These are phyloP conservation scores for Tanytarsus gracilentus DNA, from an alignment of 2,888 invertebrate genomes.

Conservation along the genomic window DNA sequence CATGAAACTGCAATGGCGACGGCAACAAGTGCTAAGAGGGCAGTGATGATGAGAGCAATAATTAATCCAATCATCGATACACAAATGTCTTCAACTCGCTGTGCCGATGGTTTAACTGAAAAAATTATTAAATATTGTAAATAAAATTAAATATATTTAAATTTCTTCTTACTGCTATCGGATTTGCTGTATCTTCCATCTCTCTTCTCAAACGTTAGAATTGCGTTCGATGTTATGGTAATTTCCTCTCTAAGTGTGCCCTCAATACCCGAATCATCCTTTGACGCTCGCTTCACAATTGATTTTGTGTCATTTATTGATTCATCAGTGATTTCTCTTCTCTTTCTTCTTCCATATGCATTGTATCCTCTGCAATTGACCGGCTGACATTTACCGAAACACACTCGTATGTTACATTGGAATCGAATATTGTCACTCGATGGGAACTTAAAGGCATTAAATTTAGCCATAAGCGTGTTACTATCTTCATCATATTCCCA, in stretches of 20 bases:
- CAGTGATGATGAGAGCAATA: conserved; percentile 84
- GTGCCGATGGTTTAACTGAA: conserved; percentile 43
- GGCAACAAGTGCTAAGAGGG: conserved; percentile 81
- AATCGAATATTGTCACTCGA: conserved; percentile 88
- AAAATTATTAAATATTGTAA: background rate
- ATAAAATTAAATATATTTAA: no score
- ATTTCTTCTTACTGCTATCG: conserved; percentile 55
- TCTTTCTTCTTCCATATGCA: conserved; percentile 75
- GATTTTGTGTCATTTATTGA: conserved; percentile 35
- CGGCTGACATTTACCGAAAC: conserved; percentile 91
- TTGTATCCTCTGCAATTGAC: conserved; percentile 88
- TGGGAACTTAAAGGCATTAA: conserved; percentile 92
- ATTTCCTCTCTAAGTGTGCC: conserved; percentile 88
- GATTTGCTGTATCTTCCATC: conserved; percentile 71
- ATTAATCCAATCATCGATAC: conserved; percentile 89
- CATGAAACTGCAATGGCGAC: conserved; percentile 91
- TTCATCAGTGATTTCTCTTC: conserved; percentile 48
- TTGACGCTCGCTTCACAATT: conserved; percentile 47
- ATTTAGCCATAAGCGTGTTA: conserved; percentile 75
- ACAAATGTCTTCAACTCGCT: conserved; percentile 73
- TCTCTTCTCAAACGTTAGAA: conserved; percentile 77
- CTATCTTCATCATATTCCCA: conserved; percentile 84
- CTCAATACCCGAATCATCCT: conserved; percentile 51
- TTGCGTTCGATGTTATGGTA: conserved; percentile 84
- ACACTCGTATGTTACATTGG: conserved; percentile 91